phyloP scores from a whole-genome alignment of 1,140 invertebrate genomes.

The Apis laboriosa region DNA sequence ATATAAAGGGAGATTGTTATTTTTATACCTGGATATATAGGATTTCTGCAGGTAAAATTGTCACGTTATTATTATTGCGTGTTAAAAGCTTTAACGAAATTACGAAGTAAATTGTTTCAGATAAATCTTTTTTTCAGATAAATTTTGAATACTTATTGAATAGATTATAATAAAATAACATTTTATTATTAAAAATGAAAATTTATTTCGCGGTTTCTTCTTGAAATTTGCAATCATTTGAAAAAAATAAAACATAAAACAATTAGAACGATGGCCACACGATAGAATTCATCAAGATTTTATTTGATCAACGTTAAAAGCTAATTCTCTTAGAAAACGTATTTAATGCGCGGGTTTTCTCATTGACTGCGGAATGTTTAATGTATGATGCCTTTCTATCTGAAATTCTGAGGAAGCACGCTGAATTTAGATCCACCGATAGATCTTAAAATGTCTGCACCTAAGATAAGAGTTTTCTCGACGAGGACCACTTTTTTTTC shows the following conservation, averaged over 20 bases:
- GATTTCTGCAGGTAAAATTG: background rate
- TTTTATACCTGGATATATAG: background rate
- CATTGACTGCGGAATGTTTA: slow-evolving; percentile 40
- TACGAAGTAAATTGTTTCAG: too few relatives aligned
- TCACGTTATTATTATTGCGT: background rate
- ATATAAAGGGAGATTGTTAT: background rate
- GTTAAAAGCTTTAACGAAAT: too few relatives aligned
- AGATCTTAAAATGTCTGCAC: slow-evolving; percentile 41
- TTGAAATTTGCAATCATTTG: background rate
- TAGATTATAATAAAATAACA: too few relatives aligned
- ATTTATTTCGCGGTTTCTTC: too few relatives aligned
- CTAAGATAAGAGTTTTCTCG: slow-evolving; percentile 52
- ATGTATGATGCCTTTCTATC: slow-evolving; percentile 46
- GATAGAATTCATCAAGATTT: slow-evolving; percentile 16
- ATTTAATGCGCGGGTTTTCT: slow-evolving; percentile 1
- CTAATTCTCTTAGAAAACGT: slow-evolving; percentile 29
- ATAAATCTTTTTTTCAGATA: too few relatives aligned
- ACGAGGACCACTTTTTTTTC: slow-evolving; percentile 25
- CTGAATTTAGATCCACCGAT: slow-evolving; percentile 34
- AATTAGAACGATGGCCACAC: background rate
- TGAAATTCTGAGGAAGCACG: slow-evolving; percentile 35
- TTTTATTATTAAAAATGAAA: background rate
- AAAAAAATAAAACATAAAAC: background rate
- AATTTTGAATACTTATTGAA: too few relatives aligned
- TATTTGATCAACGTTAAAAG: slow-evolving; percentile 25